phyloP scores from a whole-genome alignment of 2,113 vertebrate genomes.

The Centropristis striata region DNA sequence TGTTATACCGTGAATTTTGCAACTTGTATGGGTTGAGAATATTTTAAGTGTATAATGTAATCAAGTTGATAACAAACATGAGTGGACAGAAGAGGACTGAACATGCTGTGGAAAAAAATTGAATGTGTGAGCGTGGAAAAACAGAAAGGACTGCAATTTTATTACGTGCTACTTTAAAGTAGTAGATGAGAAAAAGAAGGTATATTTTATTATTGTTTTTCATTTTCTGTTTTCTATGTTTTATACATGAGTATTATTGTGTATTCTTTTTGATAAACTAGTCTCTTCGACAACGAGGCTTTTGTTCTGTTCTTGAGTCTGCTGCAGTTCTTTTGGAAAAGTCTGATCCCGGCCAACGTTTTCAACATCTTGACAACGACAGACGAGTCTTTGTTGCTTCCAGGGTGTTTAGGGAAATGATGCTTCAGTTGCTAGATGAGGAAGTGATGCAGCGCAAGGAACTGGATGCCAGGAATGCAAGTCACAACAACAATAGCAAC shows the following conservation, averaged over 20 bases:
- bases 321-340: slow-evolving; percentile 35
- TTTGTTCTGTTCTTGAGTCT: slow-evolving; percentile 50
- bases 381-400: slow-evolving; percentile 43
- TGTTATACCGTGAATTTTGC: slow-evolving; percentile 9
- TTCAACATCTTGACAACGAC: slow-evolving; percentile 31
- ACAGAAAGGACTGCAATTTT: slow-evolving; percentile 73
- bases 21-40: slow-evolving; percentile 14
- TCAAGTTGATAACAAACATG: slow-evolving; percentile 9
- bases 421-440: slow-evolving; percentile 3
- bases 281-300: slow-evolving; percentile 66
- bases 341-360: neutral
- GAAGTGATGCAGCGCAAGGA: neutral
- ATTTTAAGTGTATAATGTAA: slow-evolving; percentile 16
- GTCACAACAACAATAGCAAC: neutral
- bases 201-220: slow-evolving; percentile 82
- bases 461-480: neutral
- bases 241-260: slow-evolving; percentile 76
- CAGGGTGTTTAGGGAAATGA: slow-evolving; percentile 46
- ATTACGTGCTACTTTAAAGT: slow-evolving; percentile 54
- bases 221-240: slow-evolving; percentile 72
- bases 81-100: slow-evolving; percentile 42
- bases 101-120: slow-evolving; percentile 17
- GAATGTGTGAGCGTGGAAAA: slow-evolving; percentile 37
- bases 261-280: slow-evolving; percentile 81
- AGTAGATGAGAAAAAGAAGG: slow-evolving; percentile 72